Evolutionary conservation across 2,113 vertebrate genomes (phyloP).

Genomic region (Clinocottus analis): DNA sequence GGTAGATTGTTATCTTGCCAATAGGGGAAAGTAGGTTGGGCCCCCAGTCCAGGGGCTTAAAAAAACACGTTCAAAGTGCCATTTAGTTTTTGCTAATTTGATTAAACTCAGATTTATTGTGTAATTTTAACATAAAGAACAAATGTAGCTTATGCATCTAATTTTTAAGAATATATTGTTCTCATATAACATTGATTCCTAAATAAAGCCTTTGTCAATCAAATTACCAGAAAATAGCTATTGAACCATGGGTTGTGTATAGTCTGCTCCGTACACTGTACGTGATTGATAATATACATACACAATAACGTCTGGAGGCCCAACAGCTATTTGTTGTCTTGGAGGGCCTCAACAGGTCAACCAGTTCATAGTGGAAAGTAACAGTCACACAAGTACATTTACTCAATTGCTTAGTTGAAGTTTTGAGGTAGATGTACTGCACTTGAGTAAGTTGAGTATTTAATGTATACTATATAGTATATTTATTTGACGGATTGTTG

Average conservation of each 20-base stretch:
- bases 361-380: background rate
- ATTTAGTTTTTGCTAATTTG: background rate
- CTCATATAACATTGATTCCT: background rate
- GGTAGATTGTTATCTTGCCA: background rate
- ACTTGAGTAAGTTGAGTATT: background rate
- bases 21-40: background rate
- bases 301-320: background rate
- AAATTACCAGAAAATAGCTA: conserved; percentile 1
- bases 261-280: background rate
- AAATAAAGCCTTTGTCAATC: background rate
- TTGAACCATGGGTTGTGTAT: background rate
- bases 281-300: background rate
- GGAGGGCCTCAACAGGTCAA: background rate
- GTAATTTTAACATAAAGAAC: background rate
- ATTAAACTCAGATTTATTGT: background rate
- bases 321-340: background rate
- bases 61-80: background rate
- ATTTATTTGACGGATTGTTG: background rate
- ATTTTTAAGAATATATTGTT: background rate
- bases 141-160: background rate
- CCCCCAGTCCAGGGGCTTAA: background rate
- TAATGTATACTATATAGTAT: background rate
- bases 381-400: background rate
- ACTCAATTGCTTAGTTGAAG: background rate
- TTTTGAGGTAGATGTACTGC: background rate